Evolutionary conservation across 2,888 invertebrate species (phyloP), one percentile per base, ranked within the genome.

Genomic region (Xylocampa areola): DNA sequence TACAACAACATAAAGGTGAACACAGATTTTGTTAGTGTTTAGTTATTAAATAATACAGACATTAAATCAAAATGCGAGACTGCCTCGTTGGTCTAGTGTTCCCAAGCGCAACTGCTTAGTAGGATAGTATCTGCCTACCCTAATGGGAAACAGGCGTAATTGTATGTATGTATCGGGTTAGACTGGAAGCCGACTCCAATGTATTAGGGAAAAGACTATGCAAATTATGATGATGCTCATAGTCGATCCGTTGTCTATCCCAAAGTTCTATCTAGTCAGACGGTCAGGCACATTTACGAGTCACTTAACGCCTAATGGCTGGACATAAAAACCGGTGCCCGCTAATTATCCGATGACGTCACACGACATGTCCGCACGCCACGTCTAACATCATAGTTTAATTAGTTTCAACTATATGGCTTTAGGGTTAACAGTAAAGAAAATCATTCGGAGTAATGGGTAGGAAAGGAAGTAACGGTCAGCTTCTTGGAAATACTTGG

Each of bases 271-370:
- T 62, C 68, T 63, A 65, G 63, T 62, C 32, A 36, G 40, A 11
- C 21, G 33, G 21, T 11, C 19, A 41, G 45, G 7, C 14, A 53
- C 58, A 40, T 76, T 75, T 69, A 72, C 73, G 60, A 68, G 33
- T 63, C 63, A 63, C 73, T 76, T 73, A 59, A 68, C 48, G 47
- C 29, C 58, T 73, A 71, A 76, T 76, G 73, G 54, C 17, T 47
- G 41, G 11, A 57, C 76, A 76, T 75, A 75, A 75, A 74, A 73
- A 76, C 62, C 39, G 36, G 41, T 68, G 74, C 68, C 41, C 47
- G 41, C 60, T 70, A 63, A 67, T 73, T 63, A 71, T 63, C 35
- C 8, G 29, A 2, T 66, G 69, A 66, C 76, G 63, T 76, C 67
- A 75, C 39, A n/a, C 51, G 27, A 13, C 65, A 69, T 54, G 45